Conservation (phyloP, 2,113 vertebrate species). For the Piprites chloris region DNA sequence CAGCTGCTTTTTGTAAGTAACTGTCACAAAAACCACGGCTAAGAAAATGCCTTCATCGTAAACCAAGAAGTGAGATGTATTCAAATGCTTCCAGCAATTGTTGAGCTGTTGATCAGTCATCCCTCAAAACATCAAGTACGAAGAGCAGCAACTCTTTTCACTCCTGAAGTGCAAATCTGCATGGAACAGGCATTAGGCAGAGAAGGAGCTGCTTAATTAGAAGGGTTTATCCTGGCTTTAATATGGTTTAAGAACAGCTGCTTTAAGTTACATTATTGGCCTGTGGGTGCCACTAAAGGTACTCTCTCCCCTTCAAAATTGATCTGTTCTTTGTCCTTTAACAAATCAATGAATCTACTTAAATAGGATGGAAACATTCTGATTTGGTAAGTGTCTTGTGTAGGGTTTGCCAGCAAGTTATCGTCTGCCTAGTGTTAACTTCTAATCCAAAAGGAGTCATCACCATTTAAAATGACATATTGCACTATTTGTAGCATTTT, state of each 20-base stretch:
- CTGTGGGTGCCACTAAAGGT: neutral
- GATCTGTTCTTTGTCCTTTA: neutral
- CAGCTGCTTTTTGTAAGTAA: neutral
- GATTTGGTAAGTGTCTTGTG: neutral
- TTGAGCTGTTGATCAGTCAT: neutral
- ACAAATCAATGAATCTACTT: conserved; percentile 1
- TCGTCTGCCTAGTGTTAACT: neutral
- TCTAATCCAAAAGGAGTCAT: neutral
- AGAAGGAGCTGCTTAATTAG: neutral
- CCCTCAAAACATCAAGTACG: neutral
- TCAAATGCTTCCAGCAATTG: conserved; percentile 3
- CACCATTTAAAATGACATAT: conserved; percentile 9
- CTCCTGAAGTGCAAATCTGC: neutral
- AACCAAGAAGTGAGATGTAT: neutral
- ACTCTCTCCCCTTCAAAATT: neutral
- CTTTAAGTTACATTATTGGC: neutral
- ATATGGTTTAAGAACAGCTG: conserved; percentile 5
- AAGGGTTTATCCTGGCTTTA: neutral
- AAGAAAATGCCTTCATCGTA: neutral
- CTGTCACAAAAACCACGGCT: neutral
- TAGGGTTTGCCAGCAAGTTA: neutral
- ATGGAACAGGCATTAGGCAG: neutral
- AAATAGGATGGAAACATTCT: neutral
- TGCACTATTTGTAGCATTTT: conserved; percentile 12
- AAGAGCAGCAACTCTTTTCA: neutral